Conservation (phyloP, 2,888 invertebrate species). For the Ophraella communa region DNA sequence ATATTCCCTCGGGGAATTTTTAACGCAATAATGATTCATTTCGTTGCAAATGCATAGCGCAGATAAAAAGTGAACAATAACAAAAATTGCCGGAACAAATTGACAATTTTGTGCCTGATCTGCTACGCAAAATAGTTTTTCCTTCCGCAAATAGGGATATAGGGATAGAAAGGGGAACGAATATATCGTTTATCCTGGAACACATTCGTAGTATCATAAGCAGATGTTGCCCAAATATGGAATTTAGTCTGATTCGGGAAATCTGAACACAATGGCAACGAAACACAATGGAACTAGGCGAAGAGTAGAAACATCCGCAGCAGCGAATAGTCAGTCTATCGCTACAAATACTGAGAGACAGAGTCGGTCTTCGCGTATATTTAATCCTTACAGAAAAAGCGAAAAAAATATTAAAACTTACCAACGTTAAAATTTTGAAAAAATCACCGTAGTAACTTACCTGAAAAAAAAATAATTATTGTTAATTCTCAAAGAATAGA, state of each 20-base stretch:
- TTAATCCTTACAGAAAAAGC: too few relatives aligned
- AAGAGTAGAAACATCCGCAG: not conserved
- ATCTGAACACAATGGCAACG: conserved; percentile 4
- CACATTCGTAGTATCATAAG: conserved; percentile 6
- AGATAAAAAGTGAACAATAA: not conserved
- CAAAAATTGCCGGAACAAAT: not conserved
- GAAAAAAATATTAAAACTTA: too few relatives aligned
- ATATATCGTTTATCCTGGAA: not conserved
- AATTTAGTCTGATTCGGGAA: conserved; percentile 14
- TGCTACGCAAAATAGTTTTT: not conserved
- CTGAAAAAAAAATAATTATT: too few relatives aligned
- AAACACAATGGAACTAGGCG: conserved; percentile 5
- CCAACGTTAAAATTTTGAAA: too few relatives aligned
- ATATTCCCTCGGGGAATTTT: too few relatives aligned
- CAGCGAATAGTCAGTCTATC: not conserved
- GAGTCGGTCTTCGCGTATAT: not conserved
- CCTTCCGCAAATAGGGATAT: not conserved
- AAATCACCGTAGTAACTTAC: too few relatives aligned
- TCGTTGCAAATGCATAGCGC: not conserved
- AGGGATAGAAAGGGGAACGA: not conserved
- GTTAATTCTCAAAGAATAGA: too few relatives aligned
- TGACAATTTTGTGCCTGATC: conserved; percentile 6
- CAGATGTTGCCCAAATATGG: conserved; percentile 14
- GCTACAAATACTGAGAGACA: not conserved
- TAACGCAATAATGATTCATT: too few relatives aligned